Evolutionary conservation across 2,888 invertebrate species (phyloP).

Genomic region (Trachelus tabidus): DNA sequence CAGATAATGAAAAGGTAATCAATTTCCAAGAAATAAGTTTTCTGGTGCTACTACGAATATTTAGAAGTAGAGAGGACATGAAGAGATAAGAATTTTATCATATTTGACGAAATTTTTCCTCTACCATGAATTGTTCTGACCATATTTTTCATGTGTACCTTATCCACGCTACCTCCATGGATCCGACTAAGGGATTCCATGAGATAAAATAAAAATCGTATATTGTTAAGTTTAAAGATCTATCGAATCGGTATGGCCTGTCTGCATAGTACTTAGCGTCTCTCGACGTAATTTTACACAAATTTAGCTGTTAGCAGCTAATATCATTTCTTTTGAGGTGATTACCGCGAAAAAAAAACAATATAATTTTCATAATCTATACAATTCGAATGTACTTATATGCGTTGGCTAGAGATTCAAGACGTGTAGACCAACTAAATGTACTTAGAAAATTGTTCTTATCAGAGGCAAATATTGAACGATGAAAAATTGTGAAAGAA

Average conservation of each 20-base stretch:
- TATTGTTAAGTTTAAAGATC: conserved; percentile 4
- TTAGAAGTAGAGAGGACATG: not conserved
- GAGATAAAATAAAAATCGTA: not conserved
- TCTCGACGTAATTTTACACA: not conserved
- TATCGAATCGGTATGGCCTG: not conserved
- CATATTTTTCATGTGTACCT: conserved; percentile 42
- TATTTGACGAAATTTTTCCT: not conserved
- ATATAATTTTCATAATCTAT: not conserved
- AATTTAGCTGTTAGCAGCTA: not conserved
- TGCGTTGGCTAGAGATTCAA: not conserved
- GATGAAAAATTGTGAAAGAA: not conserved
- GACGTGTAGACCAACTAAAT: not conserved
- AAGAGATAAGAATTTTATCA: not conserved
- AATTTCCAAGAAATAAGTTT: not conserved
- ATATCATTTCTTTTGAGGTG: not conserved
- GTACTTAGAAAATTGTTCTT: not conserved
- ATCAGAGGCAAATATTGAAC: not conserved
- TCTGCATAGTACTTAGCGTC: not conserved
- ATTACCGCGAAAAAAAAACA: not conserved
- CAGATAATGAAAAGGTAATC: not conserved
- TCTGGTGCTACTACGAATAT: not conserved
- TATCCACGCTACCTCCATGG: conserved; percentile 40
- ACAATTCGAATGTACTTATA: not conserved
- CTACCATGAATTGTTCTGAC: conserved; percentile 9
- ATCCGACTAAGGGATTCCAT: not conserved